phyloP scores from a whole-genome alignment of 2,797 vertebrate genomes.

The Peromyscus nudipes region DNA sequence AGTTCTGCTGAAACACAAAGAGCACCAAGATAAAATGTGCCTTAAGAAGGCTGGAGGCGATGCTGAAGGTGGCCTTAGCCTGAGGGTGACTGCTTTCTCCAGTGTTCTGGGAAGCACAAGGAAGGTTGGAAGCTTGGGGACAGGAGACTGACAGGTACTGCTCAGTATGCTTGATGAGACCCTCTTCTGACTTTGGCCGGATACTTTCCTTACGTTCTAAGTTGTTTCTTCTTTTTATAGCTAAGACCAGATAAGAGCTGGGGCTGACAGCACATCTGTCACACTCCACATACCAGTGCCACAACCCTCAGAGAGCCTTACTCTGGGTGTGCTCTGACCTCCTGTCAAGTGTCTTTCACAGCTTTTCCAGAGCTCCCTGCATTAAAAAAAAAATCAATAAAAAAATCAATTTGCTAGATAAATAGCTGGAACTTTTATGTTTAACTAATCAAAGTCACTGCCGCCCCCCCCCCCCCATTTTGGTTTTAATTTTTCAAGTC shows the following conservation, averaged over 20 bases:
- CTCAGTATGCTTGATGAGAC: neutral
- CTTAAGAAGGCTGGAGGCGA: conserved; percentile 40
- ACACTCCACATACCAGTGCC: neutral
- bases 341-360: neutral
- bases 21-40: conserved; percentile 40
- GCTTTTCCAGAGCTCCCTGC: conserved; percentile 15
- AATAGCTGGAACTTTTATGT: conserved; percentile 29
- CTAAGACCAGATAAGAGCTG: conserved; percentile 14
- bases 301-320: neutral
- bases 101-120: neutral
- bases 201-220: conserved; percentile 43
- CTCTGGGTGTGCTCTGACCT: neutral
- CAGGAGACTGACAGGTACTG: neutral
- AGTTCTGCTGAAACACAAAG: conserved; percentile 30
- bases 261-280: conserved; percentile 26
- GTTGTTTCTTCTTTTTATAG: conserved; percentile 23
- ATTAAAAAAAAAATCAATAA: neutral
- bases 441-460: neutral
- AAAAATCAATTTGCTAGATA: neutral
- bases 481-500: neutral
- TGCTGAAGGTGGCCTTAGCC: neutral
- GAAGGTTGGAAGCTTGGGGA: neutral
- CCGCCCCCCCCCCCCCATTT: neutral
- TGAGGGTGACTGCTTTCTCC: neutral
- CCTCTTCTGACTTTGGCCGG: neutral